Evolutionary conservation across 2,113 vertebrate species (phyloP).

Genomic region (Sinocyclocheilus anophthalmus): DNA sequence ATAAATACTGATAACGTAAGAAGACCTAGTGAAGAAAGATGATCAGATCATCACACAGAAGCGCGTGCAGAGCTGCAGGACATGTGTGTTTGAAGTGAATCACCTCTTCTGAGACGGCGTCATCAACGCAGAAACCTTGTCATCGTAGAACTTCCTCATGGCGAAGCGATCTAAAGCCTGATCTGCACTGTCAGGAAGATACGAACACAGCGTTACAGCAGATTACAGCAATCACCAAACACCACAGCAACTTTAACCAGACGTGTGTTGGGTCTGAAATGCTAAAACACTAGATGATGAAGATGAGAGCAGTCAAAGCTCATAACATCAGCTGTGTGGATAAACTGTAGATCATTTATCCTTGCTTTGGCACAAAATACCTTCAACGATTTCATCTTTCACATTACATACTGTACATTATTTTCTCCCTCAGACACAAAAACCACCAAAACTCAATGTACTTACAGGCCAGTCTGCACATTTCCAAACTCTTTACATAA

Average conservation of each 20-base stretch:
- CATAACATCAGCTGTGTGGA: no score
- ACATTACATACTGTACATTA: no score
- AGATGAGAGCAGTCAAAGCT: neutral
- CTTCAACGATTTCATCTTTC: no score
- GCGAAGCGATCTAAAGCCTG: slow-evolving; percentile 96
- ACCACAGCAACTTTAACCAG: neutral
- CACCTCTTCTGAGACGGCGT: slow-evolving; percentile 96
- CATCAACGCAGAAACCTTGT: slow-evolving; percentile 94
- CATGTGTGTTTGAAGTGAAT: neutral
- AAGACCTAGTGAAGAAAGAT: neutral
- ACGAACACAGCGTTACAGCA: neutral
- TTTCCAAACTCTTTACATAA: no score
- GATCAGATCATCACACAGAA: neutral
- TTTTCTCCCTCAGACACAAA: no score
- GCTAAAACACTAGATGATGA: neutral
- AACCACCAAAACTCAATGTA: no score
- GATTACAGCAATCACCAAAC: neutral
- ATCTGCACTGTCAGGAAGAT: slow-evolving; percentile 83
- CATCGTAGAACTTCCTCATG: slow-evolving; percentile 98
- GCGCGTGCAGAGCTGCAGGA: neutral
- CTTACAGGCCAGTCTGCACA: no score
- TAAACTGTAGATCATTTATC: no score
- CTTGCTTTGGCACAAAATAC: no score
- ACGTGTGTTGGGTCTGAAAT: neutral
- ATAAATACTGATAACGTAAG: neutral